Percentiles rank a stretch among this genome's conserved stretches.
Evolutionary conservation across 2,797 vertebrate species (phyloP).

Genomic region (Leptoclinus maculatus): DNA sequence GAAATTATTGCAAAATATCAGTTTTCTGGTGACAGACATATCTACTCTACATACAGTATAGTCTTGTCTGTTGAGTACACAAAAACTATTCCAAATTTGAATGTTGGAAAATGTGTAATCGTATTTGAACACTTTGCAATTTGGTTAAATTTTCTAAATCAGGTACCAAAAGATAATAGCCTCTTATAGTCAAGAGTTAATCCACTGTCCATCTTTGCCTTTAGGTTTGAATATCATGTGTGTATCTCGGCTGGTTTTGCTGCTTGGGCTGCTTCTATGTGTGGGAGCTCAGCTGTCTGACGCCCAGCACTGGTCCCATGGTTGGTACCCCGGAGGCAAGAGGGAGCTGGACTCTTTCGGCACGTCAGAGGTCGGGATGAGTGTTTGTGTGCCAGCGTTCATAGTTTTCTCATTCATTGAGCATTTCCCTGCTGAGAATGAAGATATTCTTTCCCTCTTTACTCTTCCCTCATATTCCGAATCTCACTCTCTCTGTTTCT

Average conservation of each 20-base stretch:
- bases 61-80: neutral
- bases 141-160: neutral
- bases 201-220: conserved; percentile 1
- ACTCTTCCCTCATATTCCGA: neutral
- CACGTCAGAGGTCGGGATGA: conserved; percentile 78
- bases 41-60: neutral
- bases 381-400: conserved; percentile 6
- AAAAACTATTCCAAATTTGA: neutral
- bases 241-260: conserved; percentile 80
- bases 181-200: neutral
- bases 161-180: neutral
- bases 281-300: conserved; percentile 77
- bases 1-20: neutral
- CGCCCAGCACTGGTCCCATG: conserved; percentile 92
- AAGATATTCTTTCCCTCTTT: neutral
- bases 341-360: conserved; percentile 80
- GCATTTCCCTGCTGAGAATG: neutral
- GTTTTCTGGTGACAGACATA: neutral
- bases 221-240: conserved; percentile 72
- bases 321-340: conserved; percentile 92
- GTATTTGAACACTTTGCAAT: neutral
- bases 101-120: neutral
- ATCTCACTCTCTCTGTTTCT: neutral
- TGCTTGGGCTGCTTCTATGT: conserved; percentile 81
- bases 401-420: conserved; percentile 14